Base-by-base conservation (phyloP, 2,797 vertebrate genomes). In the Pteronotus mesoamericanus region DNA sequence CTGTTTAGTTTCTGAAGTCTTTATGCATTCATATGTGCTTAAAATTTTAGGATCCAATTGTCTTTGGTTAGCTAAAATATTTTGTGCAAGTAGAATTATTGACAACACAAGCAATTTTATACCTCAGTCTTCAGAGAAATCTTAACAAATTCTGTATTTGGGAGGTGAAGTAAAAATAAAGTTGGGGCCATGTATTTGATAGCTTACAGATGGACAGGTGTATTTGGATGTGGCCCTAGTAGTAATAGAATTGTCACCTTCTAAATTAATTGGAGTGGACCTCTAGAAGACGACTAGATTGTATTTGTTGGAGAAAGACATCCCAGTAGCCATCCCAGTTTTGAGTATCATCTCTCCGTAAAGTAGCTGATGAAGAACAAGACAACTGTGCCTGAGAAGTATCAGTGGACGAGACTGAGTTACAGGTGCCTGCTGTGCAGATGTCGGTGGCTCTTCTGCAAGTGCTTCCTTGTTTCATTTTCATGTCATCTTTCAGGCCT, bases 401-500 rank as follows among this genome's bases (percentile, higher is more conserved):
- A 9, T 22, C 34, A 9, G 4, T 2, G 4, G 14, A 2, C 66
- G 44, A 32, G 59, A n/a, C 32, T 0, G 68, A 44, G 29, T 24
- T 24, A 7, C 10, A 16, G 14, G 32, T 53, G 79, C 37, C 66
- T 37, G 53, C 59, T n/a, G 1, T 39, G 26, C 37, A 44, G 57
- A 24, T 74, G 46, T 44, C 19, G 44, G 66, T 39, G 42, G 26
- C 71, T 66, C 39, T 66, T 79, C 4, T 57, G 32, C 84, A 68
- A 34, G 86, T 34, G 21, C 42, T 79, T 75, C 90, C 34, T 32
- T 87, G 26, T 68, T 53, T 91, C 57, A 66, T 26, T 68, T 14
- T 64, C 1, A 0, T 88, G 8, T 83, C 74, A 2, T 79, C 32
- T 97, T 98, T 78, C 98, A 99, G 99, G 97, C 95, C 92, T 99